These are phyloP conservation scores for Dendroctonus ponderosae DNA, from an alignment of 1,140 invertebrate genomes.

Conservation along the genomic window DNA sequence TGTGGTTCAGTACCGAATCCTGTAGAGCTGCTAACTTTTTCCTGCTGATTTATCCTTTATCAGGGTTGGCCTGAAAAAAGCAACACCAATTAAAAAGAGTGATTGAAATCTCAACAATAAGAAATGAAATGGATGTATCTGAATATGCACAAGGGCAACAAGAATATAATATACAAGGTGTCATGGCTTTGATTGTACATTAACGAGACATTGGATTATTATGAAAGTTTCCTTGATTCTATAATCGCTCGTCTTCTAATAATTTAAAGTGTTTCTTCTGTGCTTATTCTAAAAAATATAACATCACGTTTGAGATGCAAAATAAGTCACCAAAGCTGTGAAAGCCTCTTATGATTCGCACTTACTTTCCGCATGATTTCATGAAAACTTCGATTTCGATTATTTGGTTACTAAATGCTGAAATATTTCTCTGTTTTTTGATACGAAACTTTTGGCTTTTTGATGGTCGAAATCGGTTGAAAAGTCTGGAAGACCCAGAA, in stretches of 20 bases:
- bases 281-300: too few species aligned
- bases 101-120: not conserved
- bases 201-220: not conserved
- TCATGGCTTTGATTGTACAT: not conserved
- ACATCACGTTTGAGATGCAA: too few species aligned
- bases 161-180: not conserved
- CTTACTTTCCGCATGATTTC: too few species aligned
- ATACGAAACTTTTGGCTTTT: too few species aligned
- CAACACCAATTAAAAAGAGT: not conserved
- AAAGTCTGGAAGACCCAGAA: too few species aligned
- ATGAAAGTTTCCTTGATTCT: not conserved
- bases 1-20: too few species aligned
- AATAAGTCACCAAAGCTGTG: too few species aligned
- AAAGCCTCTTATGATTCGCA: too few species aligned
- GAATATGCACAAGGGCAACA: not conserved
- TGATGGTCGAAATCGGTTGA: too few species aligned
- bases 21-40: not conserved
- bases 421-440: too few species aligned
- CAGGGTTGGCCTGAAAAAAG: conserved; percentile 45
- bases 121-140: not conserved
- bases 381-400: too few species aligned
- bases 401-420: too few species aligned
- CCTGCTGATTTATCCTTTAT: conserved; percentile 40
- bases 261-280: not conserved
- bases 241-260: not conserved